phyloP scores from a whole-genome alignment of 2,113 vertebrate species.

The Lepus americanus region DNA sequence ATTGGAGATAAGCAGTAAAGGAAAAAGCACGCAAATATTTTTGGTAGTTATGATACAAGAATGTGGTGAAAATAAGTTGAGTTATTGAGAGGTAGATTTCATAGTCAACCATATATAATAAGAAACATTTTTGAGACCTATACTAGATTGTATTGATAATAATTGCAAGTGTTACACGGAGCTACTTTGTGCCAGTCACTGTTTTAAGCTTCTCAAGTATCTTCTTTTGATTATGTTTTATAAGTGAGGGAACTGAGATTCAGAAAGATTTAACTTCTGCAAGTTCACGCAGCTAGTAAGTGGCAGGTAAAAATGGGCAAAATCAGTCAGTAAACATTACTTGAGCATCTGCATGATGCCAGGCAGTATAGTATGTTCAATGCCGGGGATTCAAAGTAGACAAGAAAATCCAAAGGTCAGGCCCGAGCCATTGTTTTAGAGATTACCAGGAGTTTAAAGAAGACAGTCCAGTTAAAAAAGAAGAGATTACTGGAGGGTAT shows the following conservation, averaged over 20 bases:
- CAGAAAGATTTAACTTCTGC: constrained; percentile 47
- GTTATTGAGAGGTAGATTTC: constrained; percentile 24
- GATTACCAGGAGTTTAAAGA: constrained; percentile 42
- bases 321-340: constrained; percentile 18
- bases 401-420: constrained; percentile 33
- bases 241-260: constrained; percentile 10
- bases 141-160: constrained; percentile 53
- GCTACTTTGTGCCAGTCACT: background rate
- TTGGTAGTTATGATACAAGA: constrained; percentile 48
- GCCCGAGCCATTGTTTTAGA: constrained; percentile 9
- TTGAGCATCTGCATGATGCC: constrained; percentile 15
- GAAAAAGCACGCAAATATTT: constrained; percentile 17
- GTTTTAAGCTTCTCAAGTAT: constrained; percentile 48
- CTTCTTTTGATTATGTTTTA: constrained; percentile 55
- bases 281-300: background rate
- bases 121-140: constrained; percentile 58
- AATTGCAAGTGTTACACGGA: constrained; percentile 27
- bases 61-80: constrained; percentile 58
- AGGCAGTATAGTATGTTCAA: constrained; percentile 40
- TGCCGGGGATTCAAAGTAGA: constrained; percentile 38
- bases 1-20: constrained; percentile 18
- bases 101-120: background rate
- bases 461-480: constrained; percentile 41
- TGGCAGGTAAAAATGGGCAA: background rate
- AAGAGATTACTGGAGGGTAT: constrained; percentile 46